Evolutionary conservation across 2,797 vertebrate species (phyloP), one percentile per base, ranked within the genome.

Genomic region (Microctenopoma lineatum): DNA sequence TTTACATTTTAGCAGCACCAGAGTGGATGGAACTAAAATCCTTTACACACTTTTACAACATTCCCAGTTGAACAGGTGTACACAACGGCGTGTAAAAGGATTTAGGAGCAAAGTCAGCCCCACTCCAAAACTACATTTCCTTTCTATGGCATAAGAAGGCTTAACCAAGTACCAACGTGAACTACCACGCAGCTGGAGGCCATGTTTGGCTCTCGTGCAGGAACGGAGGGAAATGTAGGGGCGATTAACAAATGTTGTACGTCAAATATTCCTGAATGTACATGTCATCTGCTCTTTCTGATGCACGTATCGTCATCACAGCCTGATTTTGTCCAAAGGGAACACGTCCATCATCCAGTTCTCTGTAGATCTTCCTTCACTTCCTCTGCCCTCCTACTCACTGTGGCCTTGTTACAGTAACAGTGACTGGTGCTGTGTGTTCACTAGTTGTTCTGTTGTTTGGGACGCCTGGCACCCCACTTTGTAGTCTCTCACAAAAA

Each of bases 401-500:
- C 21, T 21, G 21, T 21, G 21, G 21, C 21, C 21, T 21, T 21
- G 21, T 21, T 21, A 21, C 21, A 21, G 21, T 21, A 21, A 21
- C 21, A 15, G 50, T 21, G 53, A 16, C 27, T 64, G 27, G 21
- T 21, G 21, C 21, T 21, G 21, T 21, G 21, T 21, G 21, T 21
- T 21, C 21, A 21, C 65, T 56, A 52, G 38, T 66, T 57, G 44
- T 48, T 34, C 1, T 48, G 32, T 46, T 60, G 51, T 41, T 58
- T 29, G 36, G 39, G 47, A 73, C 47, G 42, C 14, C 62, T 29
- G 36, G 38, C 13, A 12, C 57, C 38, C 59, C 2, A 36, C 8
- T 58, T 66, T 70, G 65, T 42, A 25, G 26, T 59, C 47, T 38
- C 9, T 18, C 53, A 67, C 59, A 81, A 60, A 73, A 21, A 61